Conservation (phyloP, 2,113 vertebrate species). For the Chelonoidis abingdonii region DNA sequence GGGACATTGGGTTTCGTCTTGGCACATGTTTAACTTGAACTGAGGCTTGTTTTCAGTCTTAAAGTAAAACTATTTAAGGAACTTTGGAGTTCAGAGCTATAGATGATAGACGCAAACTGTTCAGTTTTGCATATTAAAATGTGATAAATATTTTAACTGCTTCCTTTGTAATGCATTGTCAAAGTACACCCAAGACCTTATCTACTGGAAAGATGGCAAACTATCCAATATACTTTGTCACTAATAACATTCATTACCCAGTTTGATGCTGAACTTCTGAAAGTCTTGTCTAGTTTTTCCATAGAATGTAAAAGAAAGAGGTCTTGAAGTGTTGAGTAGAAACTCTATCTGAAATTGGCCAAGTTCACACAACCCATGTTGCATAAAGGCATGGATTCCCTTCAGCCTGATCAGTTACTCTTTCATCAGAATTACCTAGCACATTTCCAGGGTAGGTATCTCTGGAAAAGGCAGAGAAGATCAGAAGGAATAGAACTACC, state of each 20-base stretch:
- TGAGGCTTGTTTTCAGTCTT: neutral
- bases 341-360: neutral
- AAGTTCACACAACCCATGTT: fast-evolving
- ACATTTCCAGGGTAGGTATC: neutral
- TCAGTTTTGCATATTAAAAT: neutral
- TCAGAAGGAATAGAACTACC: fast-evolving
- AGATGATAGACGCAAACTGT: neutral
- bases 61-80: neutral
- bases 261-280: neutral
- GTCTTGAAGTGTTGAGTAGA: constrained; percentile 3
- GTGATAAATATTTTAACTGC: neutral
- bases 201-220: neutral
- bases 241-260: neutral
- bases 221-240: neutral
- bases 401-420: neutral
- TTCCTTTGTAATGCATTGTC: neutral
- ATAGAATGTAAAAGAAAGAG: neutral
- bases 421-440: neutral
- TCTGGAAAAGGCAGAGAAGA: neutral
- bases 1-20: neutral
- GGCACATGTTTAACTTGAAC: neutral
- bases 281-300: neutral
- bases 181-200: neutral
- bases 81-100: neutral
- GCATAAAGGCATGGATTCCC: neutral